Conservation (phyloP, 35 echinoderm and acorn worm species). For the Stichopus chloronotus region DNA sequence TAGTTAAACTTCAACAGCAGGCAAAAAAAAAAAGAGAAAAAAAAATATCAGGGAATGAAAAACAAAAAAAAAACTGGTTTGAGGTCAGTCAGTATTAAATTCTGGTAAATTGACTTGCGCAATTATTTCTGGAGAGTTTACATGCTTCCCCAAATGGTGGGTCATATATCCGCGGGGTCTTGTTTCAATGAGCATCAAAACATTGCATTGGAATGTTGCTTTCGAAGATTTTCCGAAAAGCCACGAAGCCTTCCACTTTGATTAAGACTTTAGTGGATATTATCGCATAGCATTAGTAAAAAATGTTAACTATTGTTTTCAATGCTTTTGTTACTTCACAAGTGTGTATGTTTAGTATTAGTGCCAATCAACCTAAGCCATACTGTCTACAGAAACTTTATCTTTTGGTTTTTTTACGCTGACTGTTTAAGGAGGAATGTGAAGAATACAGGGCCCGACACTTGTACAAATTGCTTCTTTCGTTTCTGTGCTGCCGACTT, state of each 20-base stretch:
- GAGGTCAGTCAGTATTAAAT: no score
- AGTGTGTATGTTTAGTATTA: not conserved
- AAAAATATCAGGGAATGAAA: no score
- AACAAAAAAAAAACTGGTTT: no score
- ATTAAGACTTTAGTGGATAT: not conserved
- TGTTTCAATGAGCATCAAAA: no score
- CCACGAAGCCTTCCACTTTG: not conserved
- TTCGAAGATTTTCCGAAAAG: not conserved
- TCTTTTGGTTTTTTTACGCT: not conserved
- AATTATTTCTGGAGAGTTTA: no score
- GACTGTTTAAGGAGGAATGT: not conserved
- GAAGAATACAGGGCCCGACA: conserved; percentile 22
- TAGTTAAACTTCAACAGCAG: no score
- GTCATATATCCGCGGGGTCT: no score
- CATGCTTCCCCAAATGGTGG: no score
- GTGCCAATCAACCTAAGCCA: not conserved
- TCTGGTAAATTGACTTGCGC: no score
- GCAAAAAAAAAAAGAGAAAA: no score
- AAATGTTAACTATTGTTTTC: not conserved
- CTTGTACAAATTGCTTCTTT: not conserved
- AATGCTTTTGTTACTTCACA: not conserved
- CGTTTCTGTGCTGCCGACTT: not conserved
- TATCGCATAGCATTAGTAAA: not conserved
- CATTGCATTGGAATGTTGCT: no score
- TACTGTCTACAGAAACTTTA: not conserved